Evolutionary conservation across 2,113 vertebrate species (phyloP).

Genomic region (Neolamprologus sp.): DNA sequence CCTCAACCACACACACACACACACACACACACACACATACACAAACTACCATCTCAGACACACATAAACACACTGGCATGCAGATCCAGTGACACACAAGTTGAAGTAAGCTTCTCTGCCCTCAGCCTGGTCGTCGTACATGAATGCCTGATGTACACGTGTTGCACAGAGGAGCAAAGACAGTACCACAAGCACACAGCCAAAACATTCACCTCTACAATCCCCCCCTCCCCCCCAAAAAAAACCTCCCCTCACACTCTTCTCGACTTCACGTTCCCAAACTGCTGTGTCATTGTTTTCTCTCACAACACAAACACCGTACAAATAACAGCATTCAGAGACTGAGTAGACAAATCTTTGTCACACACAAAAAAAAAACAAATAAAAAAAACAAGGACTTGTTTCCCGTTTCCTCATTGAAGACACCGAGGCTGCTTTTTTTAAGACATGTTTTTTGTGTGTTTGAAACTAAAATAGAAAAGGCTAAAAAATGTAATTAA

Average conservation of each 20-base stretch:
- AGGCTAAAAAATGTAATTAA: constrained; percentile 28
- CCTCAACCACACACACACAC: constrained; percentile 35
- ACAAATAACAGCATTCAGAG: constrained; percentile 29
- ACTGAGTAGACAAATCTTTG: constrained; percentile 52
- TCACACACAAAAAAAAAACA: constrained; percentile 34
- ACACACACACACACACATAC: constrained; percentile 3
- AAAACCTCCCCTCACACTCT: not conserved
- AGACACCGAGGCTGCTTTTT: constrained; percentile 62
- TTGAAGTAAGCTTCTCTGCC: constrained; percentile 55
- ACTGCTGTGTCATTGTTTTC: constrained; percentile 57
- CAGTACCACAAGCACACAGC: constrained; percentile 73
- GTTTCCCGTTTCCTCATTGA: constrained; percentile 28
- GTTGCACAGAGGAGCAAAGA: constrained; percentile 64
- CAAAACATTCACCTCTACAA: constrained; percentile 40
- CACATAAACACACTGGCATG: constrained; percentile 52
- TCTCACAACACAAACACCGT: constrained; percentile 43
- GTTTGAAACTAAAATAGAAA: constrained; percentile 47
- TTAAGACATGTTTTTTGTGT: constrained; percentile 63
- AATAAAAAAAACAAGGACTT: constrained; percentile 12
- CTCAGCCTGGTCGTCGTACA: constrained; percentile 49
- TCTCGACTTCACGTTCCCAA: constrained; percentile 26
- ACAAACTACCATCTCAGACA: constrained; percentile 15
- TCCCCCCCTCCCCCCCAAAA: not conserved
- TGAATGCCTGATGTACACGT: constrained; percentile 54
- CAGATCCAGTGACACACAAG: constrained; percentile 60